Conservation (phyloP, 2,888 invertebrate species). For the Gibbula magus region DNA sequence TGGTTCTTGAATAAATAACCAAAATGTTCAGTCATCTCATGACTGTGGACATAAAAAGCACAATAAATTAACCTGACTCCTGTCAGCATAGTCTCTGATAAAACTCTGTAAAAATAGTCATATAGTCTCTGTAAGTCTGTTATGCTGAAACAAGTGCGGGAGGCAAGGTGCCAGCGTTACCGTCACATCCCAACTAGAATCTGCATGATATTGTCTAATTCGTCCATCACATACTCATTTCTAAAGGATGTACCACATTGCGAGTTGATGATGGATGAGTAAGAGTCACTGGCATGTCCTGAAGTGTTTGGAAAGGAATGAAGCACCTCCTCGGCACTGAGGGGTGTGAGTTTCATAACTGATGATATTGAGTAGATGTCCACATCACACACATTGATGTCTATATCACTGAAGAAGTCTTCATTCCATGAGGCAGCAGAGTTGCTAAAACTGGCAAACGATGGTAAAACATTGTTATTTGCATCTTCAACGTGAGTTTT, state of each 20-base stretch:
- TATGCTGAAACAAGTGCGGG: not conserved
- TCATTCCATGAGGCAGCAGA: conserved; percentile 27
- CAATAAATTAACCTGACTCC: conserved; percentile 24
- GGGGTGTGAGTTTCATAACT: conserved; percentile 70
- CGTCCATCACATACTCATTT: conserved; percentile 76
- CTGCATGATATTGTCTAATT: conserved; percentile 82
- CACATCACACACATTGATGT: conserved; percentile 78
- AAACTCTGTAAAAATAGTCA: conserved; percentile 26
- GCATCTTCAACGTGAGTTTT: conserved; percentile 17
- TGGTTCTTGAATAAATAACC: conserved; percentile 20
- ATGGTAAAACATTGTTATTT: conserved; percentile 26
- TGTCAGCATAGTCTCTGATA: conserved; percentile 5
- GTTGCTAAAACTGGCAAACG: conserved; percentile 12
- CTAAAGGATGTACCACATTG: conserved; percentile 51
- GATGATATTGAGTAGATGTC: conserved; percentile 74
- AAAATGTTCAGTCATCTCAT: conserved; percentile 15
- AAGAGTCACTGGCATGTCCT: conserved; percentile 44
- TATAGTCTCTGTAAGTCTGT: conserved; percentile 10
- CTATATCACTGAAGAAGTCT: conserved; percentile 55
- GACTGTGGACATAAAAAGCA: not conserved
- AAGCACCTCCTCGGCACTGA: conserved; percentile 75
- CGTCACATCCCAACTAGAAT: conserved; percentile 80
- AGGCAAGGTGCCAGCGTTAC: not conserved
- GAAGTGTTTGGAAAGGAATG: conserved; percentile 71
- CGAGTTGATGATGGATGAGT: conserved; percentile 47